phyloP scores from a whole-genome alignment of 2,888 invertebrate species.

The Aphidoletes aphidimyza region DNA sequence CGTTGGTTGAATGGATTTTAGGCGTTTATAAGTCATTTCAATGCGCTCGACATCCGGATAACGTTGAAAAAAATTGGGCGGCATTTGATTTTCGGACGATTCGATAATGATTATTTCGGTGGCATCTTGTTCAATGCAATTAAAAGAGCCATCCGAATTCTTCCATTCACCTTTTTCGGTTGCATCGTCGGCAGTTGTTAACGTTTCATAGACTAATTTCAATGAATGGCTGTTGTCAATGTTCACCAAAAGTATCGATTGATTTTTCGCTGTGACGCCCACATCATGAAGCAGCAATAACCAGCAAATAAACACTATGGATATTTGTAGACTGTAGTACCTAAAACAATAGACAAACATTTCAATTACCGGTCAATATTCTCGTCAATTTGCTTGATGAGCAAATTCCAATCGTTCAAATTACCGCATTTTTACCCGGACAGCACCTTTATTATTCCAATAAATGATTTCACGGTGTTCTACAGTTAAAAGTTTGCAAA shows the following conservation, averaged over 20 bases:
- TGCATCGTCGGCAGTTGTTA: not conserved
- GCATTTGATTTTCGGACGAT: constrained; percentile 8
- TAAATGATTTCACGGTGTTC: not conserved
- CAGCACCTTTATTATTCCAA: not conserved
- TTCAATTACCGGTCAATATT: too few species aligned
- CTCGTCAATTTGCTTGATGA: too few species aligned
- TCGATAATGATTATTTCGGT: not conserved
- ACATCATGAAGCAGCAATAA: not conserved
- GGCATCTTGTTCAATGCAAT: constrained; percentile 8
- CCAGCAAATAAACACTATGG: not conserved
- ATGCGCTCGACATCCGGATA: not conserved
- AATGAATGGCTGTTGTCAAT: not conserved
- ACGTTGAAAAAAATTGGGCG: not conserved
- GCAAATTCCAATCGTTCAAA: too few species aligned
- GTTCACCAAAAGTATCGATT: not conserved
- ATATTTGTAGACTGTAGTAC: too few species aligned
- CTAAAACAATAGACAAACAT: too few species aligned
- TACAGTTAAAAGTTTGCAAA: not conserved
- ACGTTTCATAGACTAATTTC: constrained; percentile 2
- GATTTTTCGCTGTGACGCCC: not conserved
- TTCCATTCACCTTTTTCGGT: constrained; percentile 27
- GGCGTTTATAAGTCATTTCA: not conserved
- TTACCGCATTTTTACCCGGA: too few species aligned
- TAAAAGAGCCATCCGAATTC: not conserved
- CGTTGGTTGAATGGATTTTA: not conserved